phyloP scores from a whole-genome alignment of 2,888 invertebrate species.

The Pristionchus japonicus region DNA sequence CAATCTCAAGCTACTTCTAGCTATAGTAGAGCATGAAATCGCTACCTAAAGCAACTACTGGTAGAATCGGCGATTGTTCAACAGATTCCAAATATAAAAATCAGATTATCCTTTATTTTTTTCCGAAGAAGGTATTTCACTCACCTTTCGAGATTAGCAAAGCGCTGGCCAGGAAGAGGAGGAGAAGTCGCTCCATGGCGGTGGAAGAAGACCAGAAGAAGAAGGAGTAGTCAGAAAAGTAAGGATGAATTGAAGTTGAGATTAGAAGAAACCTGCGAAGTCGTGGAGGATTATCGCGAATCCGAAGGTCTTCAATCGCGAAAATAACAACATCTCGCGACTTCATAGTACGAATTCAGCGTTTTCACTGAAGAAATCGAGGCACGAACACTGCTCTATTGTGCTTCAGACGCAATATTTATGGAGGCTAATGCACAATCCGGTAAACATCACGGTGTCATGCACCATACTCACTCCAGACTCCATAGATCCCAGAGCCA shows the following conservation, averaged over 20 bases:
- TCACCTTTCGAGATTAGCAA: neutral
- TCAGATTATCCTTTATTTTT: too few relatives aligned
- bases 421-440: too few relatives aligned
- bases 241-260: neutral
- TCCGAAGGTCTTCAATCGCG: neutral
- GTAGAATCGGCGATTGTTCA: neutral
- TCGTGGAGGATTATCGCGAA: neutral
- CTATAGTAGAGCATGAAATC: neutral
- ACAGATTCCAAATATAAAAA: too few relatives aligned
- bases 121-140: neutral
- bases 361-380: too few relatives aligned
- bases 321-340: neutral
- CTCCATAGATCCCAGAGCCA: neutral
- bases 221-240: too few relatives aligned
- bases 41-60: neutral
- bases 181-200: neutral
- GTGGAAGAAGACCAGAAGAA: too few relatives aligned
- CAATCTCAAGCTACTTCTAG: neutral
- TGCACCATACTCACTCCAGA: too few relatives aligned
- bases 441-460: too few relatives aligned
- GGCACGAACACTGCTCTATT: too few relatives aligned
- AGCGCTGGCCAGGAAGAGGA: neutral
- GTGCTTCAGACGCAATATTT: too few relatives aligned
- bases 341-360: too few relatives aligned
- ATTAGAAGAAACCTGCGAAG: neutral